Evolutionary conservation across 2,888 invertebrate genomes (phyloP).

Genomic region (Diachrysia chrysitis): DNA sequence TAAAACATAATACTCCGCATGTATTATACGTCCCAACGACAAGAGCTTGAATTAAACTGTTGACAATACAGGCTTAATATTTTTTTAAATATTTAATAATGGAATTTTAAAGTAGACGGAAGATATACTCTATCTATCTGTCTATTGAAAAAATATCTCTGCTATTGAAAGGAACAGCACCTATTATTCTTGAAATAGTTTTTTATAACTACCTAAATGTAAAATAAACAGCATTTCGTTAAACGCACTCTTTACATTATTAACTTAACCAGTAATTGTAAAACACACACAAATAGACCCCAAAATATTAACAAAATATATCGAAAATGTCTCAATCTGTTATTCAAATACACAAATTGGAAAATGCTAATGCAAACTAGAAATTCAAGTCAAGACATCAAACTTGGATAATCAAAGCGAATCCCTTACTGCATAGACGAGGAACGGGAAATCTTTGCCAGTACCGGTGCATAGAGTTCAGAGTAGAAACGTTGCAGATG

Average conservation of each 20-base stretch:
- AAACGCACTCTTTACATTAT: background rate
- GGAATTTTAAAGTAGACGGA: no score
- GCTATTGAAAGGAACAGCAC: no score
- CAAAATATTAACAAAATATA: constrained; percentile 24
- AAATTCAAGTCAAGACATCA: constrained; percentile 81
- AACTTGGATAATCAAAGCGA: constrained; percentile 87
- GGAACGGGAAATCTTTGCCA: constrained; percentile 64
- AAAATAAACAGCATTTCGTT: no score
- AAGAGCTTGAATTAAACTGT: no score
- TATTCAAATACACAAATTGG: constrained; percentile 81
- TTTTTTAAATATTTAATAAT: no score
- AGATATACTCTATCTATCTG: no score
- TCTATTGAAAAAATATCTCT: no score
- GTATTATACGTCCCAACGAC: no score
- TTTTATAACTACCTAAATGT: no score
- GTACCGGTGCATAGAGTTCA: constrained; percentile 46
- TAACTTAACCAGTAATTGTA: background rate
- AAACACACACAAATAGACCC: background rate
- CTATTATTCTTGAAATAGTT: no score
- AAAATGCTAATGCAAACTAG: constrained; percentile 81
- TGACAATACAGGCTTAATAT: no score
- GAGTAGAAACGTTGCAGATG: constrained; percentile 24
- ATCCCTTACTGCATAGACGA: constrained; percentile 68
- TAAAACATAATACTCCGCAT: no score
- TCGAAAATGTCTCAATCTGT: constrained; percentile 44